phyloP scores from a whole-genome alignment of 1,140 invertebrate species.

The Drosophila bipectinata region DNA sequence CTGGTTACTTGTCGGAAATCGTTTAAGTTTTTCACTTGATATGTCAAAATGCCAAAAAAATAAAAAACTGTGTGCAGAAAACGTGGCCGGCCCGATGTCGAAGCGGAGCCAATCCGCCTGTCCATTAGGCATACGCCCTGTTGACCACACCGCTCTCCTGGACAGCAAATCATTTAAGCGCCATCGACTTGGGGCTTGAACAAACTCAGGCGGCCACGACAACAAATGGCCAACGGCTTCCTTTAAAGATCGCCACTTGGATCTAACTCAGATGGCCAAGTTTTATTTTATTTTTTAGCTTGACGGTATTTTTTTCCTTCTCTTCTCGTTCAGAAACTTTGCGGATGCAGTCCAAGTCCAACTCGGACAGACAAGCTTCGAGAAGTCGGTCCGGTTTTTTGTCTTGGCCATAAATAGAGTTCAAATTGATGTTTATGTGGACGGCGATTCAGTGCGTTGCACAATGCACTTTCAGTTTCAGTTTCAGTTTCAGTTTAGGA shows the following conservation, averaged over 20 bases:
- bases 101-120: conserved; percentile 31
- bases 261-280: conserved; percentile 36
- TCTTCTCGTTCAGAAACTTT: conserved; percentile 73
- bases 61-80: conserved; percentile 52
- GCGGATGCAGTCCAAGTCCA: conserved; percentile 67
- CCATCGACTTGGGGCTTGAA: conserved; percentile 59
- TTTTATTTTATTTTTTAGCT: conserved; percentile 28
- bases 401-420: conserved; percentile 75
- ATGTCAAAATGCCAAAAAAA: conserved; percentile 73
- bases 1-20: conserved; percentile 78
- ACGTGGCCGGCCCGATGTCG: conserved; percentile 32
- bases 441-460: conserved; percentile 63
- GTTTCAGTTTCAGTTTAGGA: conserved; percentile 14
- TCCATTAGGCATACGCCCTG: conserved; percentile 69
- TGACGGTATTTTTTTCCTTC: conserved; percentile 22
- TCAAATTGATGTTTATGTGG: conserved; percentile 54
- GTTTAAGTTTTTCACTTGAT: conserved; percentile 75
- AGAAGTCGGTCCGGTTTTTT: conserved; percentile 78
- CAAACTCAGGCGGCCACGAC: conserved; percentile 35
- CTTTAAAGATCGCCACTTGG: conserved; percentile 54
- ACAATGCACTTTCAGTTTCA: conserved; percentile 66
- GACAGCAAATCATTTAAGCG: conserved; percentile 74
- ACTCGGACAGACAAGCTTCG: conserved; percentile 32
- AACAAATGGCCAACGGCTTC: conserved; percentile 67
- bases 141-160: conserved; percentile 49